Conservation (phyloP, 2,888 invertebrate genomes). For the Melanophora roralis region DNA sequence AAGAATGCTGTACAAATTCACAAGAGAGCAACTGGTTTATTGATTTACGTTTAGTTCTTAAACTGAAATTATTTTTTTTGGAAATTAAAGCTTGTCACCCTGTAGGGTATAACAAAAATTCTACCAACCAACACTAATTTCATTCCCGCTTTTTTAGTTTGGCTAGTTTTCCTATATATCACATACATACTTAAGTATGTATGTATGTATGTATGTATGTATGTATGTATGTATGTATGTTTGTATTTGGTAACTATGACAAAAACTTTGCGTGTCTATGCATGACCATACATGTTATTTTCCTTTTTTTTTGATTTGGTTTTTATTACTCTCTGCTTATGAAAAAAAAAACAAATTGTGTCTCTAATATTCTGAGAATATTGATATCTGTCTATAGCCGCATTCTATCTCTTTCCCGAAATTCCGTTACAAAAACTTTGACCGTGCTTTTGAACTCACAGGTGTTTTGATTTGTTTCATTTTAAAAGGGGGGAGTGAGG, state of each 20-base stretch:
- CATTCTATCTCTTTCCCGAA: not conserved
- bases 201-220: constrained; percentile 5
- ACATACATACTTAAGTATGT: not conserved
- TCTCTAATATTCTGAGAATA: not conserved
- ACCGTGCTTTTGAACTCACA: constrained; percentile 21
- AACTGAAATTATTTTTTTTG: no score
- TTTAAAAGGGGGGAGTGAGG: not conserved
- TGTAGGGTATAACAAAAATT: not conserved
- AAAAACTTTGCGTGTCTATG: constrained; percentile 50
- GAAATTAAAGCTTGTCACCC: no score
- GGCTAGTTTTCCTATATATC: not conserved
- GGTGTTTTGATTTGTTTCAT: constrained; percentile 47
- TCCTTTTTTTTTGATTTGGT: not conserved
- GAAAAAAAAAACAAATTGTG: not conserved
- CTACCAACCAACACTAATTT: no score
- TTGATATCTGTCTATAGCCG: not conserved
- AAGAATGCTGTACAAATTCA: no score
- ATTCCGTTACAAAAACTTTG: not conserved
- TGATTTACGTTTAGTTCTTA: no score
- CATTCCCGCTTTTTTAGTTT: not conserved
- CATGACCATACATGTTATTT: constrained; percentile 39
- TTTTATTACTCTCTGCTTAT: constrained; percentile 15
- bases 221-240: constrained; percentile 22
- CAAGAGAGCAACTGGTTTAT: no score
- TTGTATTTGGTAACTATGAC: no score